Evolutionary conservation across 2,888 invertebrate genomes (phyloP).

Genomic region (Plebejus argus): DNA sequence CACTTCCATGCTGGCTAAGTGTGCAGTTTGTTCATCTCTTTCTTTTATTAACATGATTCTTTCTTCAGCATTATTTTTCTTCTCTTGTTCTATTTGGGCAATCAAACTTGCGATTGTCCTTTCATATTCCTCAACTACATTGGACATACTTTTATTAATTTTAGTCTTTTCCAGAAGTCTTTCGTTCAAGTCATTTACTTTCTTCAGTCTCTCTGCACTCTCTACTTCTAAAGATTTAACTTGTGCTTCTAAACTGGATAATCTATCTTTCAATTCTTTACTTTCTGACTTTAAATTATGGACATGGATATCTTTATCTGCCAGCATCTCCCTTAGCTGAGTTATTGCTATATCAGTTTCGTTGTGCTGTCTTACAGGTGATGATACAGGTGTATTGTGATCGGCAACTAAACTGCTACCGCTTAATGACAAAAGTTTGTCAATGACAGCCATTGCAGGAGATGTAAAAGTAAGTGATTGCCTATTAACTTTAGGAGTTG

Average conservation of each 20-base stretch:
- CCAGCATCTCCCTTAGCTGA: constrained; percentile 75
- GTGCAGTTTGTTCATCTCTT: constrained; percentile 82
- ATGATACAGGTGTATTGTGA: constrained; percentile 53
- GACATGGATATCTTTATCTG: constrained; percentile 78
- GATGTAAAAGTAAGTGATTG: constrained; percentile 71
- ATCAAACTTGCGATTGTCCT: constrained; percentile 88
- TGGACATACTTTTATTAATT: constrained; percentile 80
- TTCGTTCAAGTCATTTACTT: constrained; percentile 65
- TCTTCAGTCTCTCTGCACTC: constrained; percentile 60
- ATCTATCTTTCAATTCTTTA: constrained; percentile 72
- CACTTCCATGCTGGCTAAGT: constrained; percentile 82
- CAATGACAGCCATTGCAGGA: constrained; percentile 78
- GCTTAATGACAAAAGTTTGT: constrained; percentile 71
- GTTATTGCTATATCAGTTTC: constrained; percentile 65
- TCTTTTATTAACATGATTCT: constrained; percentile 77
- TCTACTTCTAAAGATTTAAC: constrained; percentile 61
- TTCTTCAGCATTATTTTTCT: constrained; percentile 79
- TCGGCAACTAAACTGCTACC: constrained; percentile 58
- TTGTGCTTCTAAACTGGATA: constrained; percentile 63
- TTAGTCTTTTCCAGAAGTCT: constrained; percentile 66
- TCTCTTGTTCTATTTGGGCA: constrained; percentile 85
- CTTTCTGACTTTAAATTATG: constrained; percentile 75
- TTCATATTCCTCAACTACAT: constrained; percentile 88
- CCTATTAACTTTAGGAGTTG: constrained; percentile 59
- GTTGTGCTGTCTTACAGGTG: constrained; percentile 53